Evolutionary conservation across 2,113 vertebrate species (phyloP).

Genomic region (Helogale parvula): DNA sequence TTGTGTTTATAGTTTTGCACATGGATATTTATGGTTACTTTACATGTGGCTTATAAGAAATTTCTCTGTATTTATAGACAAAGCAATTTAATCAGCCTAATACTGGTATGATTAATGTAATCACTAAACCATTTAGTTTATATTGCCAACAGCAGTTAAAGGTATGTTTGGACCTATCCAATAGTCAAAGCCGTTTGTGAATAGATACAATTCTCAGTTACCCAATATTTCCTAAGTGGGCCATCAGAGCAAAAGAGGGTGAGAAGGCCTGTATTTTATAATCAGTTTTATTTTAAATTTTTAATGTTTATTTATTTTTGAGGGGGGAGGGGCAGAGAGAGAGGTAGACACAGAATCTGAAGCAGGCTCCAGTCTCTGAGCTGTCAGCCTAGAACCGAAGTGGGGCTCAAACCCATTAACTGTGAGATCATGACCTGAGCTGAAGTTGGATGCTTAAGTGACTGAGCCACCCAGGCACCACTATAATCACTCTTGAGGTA

Average conservation of each 20-base stretch:
- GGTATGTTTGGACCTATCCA: not conserved
- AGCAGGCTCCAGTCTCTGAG: too few relatives aligned
- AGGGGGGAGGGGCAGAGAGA: too few relatives aligned
- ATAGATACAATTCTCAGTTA: not conserved
- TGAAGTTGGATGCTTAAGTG: too few relatives aligned
- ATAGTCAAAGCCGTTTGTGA: not conserved
- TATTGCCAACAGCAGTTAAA: not conserved
- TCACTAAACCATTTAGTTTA: not conserved
- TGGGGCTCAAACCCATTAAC: too few relatives aligned
- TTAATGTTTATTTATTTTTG: too few relatives aligned
- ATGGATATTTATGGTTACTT: constrained; percentile 21
- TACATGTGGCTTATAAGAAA: constrained; percentile 16
- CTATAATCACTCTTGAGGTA: not conserved
- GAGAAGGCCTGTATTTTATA: not conserved
- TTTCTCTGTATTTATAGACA: constrained; percentile 7
- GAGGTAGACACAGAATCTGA: too few relatives aligned
- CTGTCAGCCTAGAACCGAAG: too few relatives aligned
- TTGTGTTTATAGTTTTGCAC: constrained; percentile 20
- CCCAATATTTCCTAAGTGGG: not conserved
- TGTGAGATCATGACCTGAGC: too few relatives aligned
- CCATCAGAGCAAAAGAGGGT: not conserved
- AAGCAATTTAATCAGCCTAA: not conserved
- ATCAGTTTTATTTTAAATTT: not conserved
- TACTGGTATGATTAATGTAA: not conserved
- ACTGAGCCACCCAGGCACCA: too few relatives aligned